Conservation (phyloP, 2,113 vertebrate genomes). For the Paralichthys olivaceus region DNA sequence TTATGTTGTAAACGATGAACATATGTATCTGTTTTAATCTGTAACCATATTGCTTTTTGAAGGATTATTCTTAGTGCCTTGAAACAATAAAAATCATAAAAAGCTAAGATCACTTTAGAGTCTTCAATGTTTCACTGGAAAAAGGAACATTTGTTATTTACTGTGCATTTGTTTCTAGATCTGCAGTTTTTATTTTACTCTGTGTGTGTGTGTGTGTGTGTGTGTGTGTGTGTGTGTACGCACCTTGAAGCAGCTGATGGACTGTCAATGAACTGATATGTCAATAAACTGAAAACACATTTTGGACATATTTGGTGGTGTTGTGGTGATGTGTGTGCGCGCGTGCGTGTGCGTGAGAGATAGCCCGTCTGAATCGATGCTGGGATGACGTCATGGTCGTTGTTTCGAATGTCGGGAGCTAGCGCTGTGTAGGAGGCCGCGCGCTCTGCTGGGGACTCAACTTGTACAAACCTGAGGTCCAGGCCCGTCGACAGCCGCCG, state of each 20-base stretch:
- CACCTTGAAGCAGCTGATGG: background rate
- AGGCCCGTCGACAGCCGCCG: slow-evolving; percentile 69
- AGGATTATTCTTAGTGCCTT: background rate
- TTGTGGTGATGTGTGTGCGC: background rate
- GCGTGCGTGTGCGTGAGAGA: background rate
- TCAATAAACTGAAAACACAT: slow-evolving; percentile 18
- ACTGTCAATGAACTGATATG: slow-evolving; percentile 1
- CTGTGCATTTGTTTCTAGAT: too few species aligned
- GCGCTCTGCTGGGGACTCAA: slow-evolving; percentile 63
- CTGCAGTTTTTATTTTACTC: too few species aligned
- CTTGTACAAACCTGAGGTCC: slow-evolving; percentile 68
- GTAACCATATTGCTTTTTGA: background rate
- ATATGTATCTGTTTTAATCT: background rate
- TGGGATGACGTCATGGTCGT: slow-evolving; percentile 80
- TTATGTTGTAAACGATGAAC: background rate
- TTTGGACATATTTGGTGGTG: background rate
- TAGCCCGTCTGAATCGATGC: slow-evolving; percentile 58
- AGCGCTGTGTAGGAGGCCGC: slow-evolving; percentile 79
- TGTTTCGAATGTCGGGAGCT: slow-evolving; percentile 79
- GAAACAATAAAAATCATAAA: slow-evolving; percentile 3
- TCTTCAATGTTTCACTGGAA: too few species aligned
- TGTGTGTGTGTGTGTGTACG: too few species aligned
- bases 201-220: too few species aligned
- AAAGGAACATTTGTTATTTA: too few species aligned
- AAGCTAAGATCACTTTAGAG: slow-evolving; percentile 1